Percentiles rank a stretch among this genome's conserved stretches.
Conservation (phyloP, 2,888 invertebrate genomes). For the Acholoe squamosa region DNA sequence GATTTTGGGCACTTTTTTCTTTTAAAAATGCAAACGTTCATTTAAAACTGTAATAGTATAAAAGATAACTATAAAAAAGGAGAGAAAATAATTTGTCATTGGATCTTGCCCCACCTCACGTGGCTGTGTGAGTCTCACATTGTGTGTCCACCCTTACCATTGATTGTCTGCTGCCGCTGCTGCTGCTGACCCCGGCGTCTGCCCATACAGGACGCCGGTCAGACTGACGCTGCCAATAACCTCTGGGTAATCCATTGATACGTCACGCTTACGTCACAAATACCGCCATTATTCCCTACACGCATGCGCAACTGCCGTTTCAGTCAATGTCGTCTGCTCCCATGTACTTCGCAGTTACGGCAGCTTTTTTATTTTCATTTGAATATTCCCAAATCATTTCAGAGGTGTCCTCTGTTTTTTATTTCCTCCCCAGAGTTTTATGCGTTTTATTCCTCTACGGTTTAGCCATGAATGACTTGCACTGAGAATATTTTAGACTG, state of each 20-base stretch:
- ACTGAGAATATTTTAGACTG: no score
- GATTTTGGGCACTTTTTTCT: neutral
- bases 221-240: constrained; percentile 56
- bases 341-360: neutral
- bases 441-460: no score
- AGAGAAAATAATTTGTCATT: no score
- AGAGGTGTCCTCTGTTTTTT: no score
- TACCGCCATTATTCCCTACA: neutral
- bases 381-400: no score
- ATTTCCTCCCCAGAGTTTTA: no score
- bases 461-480: no score
- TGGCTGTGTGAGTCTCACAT: constrained; percentile 10
- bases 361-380: no score
- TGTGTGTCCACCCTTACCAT: constrained; percentile 2
- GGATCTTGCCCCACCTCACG: no score
- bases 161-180: constrained; percentile 43
- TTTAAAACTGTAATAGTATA: neutral
- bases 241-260: constrained; percentile 57
- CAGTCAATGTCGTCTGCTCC: neutral
- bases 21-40: no score
- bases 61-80: neutral
- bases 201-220: constrained; percentile 36
- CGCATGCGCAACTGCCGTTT: neutral
- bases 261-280: constrained; percentile 18
- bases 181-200: constrained; percentile 18